A percentile compares a stretch with the other conserved stretches of the same genome.
These are phyloP conservation scores for Manis crassicaudata DNA, from an alignment of 2,797 vertebrate genomes.

Conservation along the genomic window DNA sequence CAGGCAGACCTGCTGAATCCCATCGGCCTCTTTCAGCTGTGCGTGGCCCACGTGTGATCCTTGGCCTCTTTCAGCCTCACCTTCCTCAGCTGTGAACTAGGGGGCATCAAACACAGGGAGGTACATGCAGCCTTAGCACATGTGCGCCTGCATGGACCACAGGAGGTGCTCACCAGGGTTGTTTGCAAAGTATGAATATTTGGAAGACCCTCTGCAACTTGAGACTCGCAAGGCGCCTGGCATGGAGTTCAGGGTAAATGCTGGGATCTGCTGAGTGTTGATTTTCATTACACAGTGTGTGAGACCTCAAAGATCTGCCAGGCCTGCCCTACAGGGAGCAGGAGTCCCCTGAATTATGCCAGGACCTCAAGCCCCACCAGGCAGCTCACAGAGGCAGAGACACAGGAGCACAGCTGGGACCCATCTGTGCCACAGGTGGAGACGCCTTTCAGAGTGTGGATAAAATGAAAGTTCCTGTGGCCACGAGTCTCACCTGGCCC, in stretches of 20 bases:
- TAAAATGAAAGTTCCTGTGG: too few relatives aligned
- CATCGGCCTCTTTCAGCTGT: not conserved
- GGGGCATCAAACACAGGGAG: not conserved
- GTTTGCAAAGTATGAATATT: not conserved
- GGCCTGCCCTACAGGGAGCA: not conserved
- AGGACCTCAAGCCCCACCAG: not conserved
- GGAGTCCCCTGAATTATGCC: too few relatives aligned
- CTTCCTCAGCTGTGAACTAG: not conserved
- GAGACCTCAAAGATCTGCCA: not conserved
- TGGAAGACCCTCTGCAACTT: not conserved
- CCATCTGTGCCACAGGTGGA: not conserved
- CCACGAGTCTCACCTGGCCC: too few relatives aligned
- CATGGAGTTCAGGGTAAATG: accelerated
- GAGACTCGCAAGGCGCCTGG: not conserved
- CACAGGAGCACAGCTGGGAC: not conserved
- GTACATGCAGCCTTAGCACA: not conserved
- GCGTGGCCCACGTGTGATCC: accelerated
- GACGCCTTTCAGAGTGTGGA: not conserved
- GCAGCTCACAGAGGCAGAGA: not conserved
- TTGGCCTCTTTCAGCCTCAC: not conserved
- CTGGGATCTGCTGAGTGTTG: not conserved
- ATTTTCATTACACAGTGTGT: not conserved
- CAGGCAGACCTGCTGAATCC: not conserved
- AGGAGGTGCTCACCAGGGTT: not conserved
- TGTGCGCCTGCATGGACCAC: accelerated